Evolutionary conservation across 1,140 invertebrate genomes (phyloP), one percentile per base, ranked within the genome.

Genomic region (Radopholus similis): DNA sequence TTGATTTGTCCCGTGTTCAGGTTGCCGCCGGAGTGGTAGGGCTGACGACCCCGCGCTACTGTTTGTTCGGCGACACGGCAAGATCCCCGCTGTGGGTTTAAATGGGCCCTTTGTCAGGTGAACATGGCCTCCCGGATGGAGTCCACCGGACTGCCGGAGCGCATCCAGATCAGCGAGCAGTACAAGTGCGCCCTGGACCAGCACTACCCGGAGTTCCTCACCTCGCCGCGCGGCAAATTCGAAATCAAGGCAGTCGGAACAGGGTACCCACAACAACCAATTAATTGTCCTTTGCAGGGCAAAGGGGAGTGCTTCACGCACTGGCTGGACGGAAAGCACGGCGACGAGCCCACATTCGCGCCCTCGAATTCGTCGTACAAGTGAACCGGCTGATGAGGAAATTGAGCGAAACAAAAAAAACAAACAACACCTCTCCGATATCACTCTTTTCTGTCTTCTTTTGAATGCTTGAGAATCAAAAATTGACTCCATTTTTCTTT

Each of bases 1-100:
- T n/a, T n/a, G n/a, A n/a, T n/a, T n/a, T n/a, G n/a, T n/a, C 8
- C 5, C 13, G 23, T 51, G 28, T 38, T 54, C 47, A 40, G 69
- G 72, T 83, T 1, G 83, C 83, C 59, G 80, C 83, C 26, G 82
- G 83, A 8, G 83, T 84, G 53, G 82, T 84, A 13, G 83, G 83
- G 18, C 55, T 81, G 28, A 83, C 75, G 15, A 81, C 83, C 67
- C 83, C 83, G 1, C 55, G 82, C 66, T 80, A 73, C 57, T 77
- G 68, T 76, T 67, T 84, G 9, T 94, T 94, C 77, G 91, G 92
- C 0, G 93, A 96, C 82, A 95, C 93, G 0, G 93, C 95, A 0
- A 94, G 26, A 21, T 40, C 28, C 21, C 23, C 13, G 3, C 37
- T 37, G 28, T 13, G 8, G 47, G 9, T 2, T 21, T 15, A 66